Conservation (phyloP, 1,140 invertebrate genomes). For the Drosophila murphyi region DNA sequence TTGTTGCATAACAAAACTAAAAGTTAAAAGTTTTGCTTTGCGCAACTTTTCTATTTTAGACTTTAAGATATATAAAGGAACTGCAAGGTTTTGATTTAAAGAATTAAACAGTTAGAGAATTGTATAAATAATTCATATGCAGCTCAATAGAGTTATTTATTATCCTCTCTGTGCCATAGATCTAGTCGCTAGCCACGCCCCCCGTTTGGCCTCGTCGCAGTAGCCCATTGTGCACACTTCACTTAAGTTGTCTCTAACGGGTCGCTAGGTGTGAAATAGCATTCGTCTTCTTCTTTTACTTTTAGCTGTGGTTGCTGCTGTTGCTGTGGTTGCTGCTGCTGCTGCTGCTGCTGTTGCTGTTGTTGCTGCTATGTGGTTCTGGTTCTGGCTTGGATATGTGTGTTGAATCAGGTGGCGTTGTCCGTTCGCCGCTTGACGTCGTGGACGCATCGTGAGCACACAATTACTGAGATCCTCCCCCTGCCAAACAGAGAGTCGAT, state of each 20-base stretch:
- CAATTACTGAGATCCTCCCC: slow-evolving; percentile 68
- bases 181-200: slow-evolving; percentile 19
- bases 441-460: slow-evolving; percentile 54
- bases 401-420: slow-evolving; percentile 69
- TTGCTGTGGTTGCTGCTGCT: slow-evolving; percentile 18
- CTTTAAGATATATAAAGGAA: too few relatives aligned
- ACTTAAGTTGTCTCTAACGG: slow-evolving; percentile 56
- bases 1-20: too few relatives aligned
- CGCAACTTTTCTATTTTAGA: too few relatives aligned
- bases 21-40: too few relatives aligned
- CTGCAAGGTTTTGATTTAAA: too few relatives aligned
- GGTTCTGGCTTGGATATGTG: slow-evolving; percentile 15
- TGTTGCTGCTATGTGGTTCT: background rate
- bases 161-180: background rate
- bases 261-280: slow-evolving; percentile 69
- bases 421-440: slow-evolving; percentile 64
- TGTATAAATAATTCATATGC: background rate
- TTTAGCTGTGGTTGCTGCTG: slow-evolving; percentile 43
- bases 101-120: background rate
- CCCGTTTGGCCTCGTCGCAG: slow-evolving; percentile 14
- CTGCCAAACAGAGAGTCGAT: slow-evolving; percentile 49
- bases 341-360: slow-evolving; percentile 24
- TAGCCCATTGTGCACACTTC: background rate
- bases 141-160: slow-evolving; percentile 1
- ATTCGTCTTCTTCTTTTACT: background rate